Conservation (phyloP, 1,140 invertebrate genomes). For the Chrysopa pallens region DNA sequence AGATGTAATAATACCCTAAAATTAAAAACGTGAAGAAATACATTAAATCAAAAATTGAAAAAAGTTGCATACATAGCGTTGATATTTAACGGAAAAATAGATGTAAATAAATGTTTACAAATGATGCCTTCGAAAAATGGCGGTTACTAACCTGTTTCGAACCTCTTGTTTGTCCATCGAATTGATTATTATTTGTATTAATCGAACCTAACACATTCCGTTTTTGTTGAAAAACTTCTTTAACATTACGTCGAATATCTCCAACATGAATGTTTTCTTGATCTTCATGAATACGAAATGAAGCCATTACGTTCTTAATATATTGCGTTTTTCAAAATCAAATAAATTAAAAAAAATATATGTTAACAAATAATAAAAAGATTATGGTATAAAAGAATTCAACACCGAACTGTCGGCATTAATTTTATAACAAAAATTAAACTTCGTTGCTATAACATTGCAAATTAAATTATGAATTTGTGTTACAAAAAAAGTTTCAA, state of each 20-base stretch:
- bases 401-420: too few species aligned
- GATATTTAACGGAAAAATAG: background rate
- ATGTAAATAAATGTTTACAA: conserved; percentile 2
- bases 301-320: conserved; percentile 27
- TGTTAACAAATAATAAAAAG: too few species aligned
- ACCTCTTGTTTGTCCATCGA: conserved; percentile 7
- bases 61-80: background rate
- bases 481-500: too few species aligned
- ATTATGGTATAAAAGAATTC: too few species aligned
- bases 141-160: conserved; percentile 23
- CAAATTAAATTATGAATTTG: too few species aligned
- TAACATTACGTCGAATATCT: conserved; percentile 23
- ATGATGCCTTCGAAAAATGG: background rate
- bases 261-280: conserved; percentile 34
- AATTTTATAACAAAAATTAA: too few species aligned
- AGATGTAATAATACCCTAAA: background rate
- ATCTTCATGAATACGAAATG: conserved; percentile 42
- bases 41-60: conserved; percentile 6
- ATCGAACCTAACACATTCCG: conserved; percentile 33
- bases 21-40: background rate
- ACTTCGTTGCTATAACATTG: too few species aligned
- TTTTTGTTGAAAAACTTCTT: conserved; percentile 30
- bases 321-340: too few species aligned
- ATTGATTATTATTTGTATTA: conserved; percentile 22
- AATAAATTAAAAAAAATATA: too few species aligned